Evolutionary conservation across 1,140 invertebrate species (phyloP).

Genomic region (Atta colombica): DNA sequence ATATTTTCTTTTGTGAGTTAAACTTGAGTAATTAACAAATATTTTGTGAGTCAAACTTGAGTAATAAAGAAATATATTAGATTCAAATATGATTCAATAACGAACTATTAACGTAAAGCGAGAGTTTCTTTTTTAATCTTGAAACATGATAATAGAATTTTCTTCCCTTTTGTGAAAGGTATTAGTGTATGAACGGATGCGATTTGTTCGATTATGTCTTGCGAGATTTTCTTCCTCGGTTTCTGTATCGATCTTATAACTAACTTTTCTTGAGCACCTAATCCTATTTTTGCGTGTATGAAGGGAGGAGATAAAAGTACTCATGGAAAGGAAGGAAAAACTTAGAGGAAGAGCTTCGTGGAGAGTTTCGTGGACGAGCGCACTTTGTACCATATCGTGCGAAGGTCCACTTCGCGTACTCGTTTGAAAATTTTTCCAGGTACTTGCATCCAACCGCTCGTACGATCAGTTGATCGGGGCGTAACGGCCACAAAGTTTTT

Average conservation of each 20-base stretch:
- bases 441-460: neutral
- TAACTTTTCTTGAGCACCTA: constrained; percentile 79
- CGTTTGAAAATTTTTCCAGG: constrained; percentile 33
- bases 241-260: constrained; percentile 51
- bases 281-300: constrained; percentile 79
- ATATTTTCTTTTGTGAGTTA: neutral
- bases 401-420: constrained; percentile 62
- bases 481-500: constrained; percentile 48
- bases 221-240: constrained; percentile 1
- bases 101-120: neutral
- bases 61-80: neutral
- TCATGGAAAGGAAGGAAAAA: constrained; percentile 69
- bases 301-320: constrained; percentile 66
- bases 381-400: constrained; percentile 70
- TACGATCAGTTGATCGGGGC: constrained; percentile 49
- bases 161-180: neutral
- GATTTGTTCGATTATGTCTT: constrained; percentile 23
- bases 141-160: neutral
- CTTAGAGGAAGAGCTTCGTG: constrained; percentile 1
- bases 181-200: constrained; percentile 11
- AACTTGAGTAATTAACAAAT: neutral
- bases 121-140: neutral
- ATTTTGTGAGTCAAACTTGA: neutral
- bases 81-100: neutral
- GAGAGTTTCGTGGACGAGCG: constrained; percentile 66